Conservation (phyloP, 2,888 invertebrate species). For the Tenthredo distinguenda region DNA sequence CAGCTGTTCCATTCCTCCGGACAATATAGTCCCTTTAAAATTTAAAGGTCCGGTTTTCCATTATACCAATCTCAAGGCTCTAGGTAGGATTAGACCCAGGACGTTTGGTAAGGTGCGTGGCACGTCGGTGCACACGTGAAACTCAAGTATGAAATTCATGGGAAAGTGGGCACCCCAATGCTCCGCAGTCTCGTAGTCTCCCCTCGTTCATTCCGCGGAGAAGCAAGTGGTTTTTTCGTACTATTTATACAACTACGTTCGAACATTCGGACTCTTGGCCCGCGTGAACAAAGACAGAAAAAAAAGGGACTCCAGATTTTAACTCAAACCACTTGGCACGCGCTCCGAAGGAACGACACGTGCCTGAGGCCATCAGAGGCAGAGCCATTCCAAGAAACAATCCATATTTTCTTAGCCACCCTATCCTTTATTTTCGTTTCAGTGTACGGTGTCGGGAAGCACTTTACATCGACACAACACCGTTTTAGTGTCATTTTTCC, state of each 20-base stretch:
- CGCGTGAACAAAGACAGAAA: background rate
- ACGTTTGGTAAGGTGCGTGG: constrained; percentile 9
- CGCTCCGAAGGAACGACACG: constrained; percentile 60
- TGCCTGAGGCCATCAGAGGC: constrained; percentile 58
- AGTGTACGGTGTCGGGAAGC: background rate
- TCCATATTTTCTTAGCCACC: constrained; percentile 55
- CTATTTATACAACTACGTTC: background rate
- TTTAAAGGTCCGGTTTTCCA: constrained; percentile 67
- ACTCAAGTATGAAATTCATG: constrained; percentile 58
- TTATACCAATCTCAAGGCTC: constrained; percentile 30
- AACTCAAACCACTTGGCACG: constrained; percentile 50
- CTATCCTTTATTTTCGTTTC: constrained; percentile 35
- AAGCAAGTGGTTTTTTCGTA: constrained; percentile 58
- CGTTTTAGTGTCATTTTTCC: background rate
- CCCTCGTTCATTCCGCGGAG: constrained; percentile 14
- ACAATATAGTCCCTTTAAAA: constrained; percentile 68
- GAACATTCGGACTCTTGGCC: background rate
- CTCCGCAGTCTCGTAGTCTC: background rate
- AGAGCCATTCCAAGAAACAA: constrained; percentile 65
- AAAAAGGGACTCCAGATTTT: background rate
- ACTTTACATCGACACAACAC: constrained; percentile 18
- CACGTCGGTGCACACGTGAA: constrained; percentile 6
- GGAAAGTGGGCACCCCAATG: constrained; percentile 57
- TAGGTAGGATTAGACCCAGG: background rate
- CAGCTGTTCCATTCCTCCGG: constrained; percentile 43